These are phyloP conservation scores for Circaetus cinerascens DNA, from an alignment of 2,113 vertebrate species.

Conservation along the genomic window DNA sequence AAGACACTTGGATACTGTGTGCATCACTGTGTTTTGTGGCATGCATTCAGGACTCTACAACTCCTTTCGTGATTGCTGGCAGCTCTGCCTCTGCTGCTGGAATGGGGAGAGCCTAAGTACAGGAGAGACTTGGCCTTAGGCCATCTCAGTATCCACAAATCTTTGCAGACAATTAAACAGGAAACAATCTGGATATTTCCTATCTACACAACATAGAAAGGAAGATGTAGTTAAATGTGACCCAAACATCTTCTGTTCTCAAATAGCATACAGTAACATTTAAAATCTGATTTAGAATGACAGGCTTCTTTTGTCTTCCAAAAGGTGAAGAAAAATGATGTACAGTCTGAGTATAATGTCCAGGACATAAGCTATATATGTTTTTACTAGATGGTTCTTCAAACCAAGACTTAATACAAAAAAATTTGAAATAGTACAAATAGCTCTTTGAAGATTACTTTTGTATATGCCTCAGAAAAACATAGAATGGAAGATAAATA, in stretches of 20 bases:
- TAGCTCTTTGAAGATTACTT: slow-evolving; percentile 70
- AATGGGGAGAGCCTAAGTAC: background rate
- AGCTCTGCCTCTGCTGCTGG: background rate
- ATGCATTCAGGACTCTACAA: background rate
- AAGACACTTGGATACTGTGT: background rate
- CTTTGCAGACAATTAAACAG: background rate
- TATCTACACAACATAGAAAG: background rate
- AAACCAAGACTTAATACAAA: slow-evolving; percentile 55
- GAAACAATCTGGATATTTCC: background rate
- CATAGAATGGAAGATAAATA: slow-evolving; percentile 68
- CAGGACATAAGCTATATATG: background rate
- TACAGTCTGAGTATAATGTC: background rate
- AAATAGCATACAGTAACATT: background rate
- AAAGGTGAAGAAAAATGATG: background rate
- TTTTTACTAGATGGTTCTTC: slow-evolving; percentile 35
- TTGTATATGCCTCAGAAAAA: slow-evolving; percentile 62
- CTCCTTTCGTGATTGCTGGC: background rate
- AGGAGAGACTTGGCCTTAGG: background rate
- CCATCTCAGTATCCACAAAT: background rate
- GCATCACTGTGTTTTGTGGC: background rate
- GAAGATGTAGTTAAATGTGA: background rate
- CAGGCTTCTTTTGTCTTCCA: background rate
- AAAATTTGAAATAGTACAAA: slow-evolving; percentile 57
- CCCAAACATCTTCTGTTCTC: background rate
- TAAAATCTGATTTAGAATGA: background rate